Evolutionary conservation across 64 coral and sea anemone species (phyloP).

Genomic region (Stylophora pistillata): DNA sequence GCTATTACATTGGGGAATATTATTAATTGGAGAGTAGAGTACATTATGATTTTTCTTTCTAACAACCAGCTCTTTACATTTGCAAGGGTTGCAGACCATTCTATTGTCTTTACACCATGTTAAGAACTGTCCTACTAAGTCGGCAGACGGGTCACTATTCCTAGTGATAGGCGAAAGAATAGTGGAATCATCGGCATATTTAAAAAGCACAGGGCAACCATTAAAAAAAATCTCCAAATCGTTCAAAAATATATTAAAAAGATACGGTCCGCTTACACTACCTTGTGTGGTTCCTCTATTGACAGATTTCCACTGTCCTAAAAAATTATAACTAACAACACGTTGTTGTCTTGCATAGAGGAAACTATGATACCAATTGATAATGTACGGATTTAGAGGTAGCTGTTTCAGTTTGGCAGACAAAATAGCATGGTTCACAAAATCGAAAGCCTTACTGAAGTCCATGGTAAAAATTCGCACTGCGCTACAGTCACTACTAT

Average conservation of each 20-base stretch:
- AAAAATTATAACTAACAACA: constrained; percentile 49
- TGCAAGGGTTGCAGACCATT: too few species aligned
- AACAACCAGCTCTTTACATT: too few species aligned
- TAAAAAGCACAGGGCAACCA: not conserved
- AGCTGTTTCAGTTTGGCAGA: constrained; percentile 61
- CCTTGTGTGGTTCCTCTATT: constrained; percentile 62
- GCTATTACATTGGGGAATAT: constrained; percentile 64
- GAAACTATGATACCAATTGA: constrained; percentile 76
- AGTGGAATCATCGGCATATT: too few species aligned
- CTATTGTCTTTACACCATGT: too few species aligned
- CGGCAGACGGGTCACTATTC: too few species aligned
- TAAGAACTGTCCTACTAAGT: too few species aligned
- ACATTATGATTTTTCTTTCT: too few species aligned
- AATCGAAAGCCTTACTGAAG: constrained; percentile 68
- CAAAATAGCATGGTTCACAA: constrained; percentile 59
- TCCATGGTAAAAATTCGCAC: constrained; percentile 64
- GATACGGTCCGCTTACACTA: constrained; percentile 67
- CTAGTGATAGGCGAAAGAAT: too few species aligned
- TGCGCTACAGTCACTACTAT: constrained; percentile 43
- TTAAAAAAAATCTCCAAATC: constrained; percentile 53
- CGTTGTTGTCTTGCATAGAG: constrained; percentile 66
- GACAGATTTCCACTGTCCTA: not conserved
- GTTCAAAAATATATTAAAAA: constrained; percentile 78
- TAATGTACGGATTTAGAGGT: constrained; percentile 43
- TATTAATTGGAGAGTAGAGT: constrained; percentile 56